These are phyloP conservation scores for Mohoua ochrocephala DNA, from an alignment of 2,113 vertebrate genomes.

Conservation along the genomic window DNA sequence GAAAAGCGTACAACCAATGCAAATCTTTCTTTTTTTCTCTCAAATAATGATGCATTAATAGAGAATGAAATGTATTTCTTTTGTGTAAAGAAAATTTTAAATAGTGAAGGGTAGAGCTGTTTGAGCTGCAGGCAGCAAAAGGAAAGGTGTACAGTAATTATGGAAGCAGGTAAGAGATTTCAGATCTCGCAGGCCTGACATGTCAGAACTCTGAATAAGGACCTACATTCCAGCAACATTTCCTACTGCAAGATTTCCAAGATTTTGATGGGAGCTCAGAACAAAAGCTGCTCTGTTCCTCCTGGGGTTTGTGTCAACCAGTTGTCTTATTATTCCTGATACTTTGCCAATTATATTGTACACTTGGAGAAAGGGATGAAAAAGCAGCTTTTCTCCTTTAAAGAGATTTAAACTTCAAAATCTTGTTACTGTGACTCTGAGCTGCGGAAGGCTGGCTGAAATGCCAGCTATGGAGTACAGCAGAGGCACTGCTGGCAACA, in stretches of 20 bases:
- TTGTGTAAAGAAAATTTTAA: background rate
- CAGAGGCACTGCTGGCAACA: background rate
- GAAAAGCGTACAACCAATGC: background rate
- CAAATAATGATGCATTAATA: background rate
- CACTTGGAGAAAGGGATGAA: slow-evolving; percentile 52
- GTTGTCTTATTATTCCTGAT: slow-evolving; percentile 73
- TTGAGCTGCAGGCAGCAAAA: slow-evolving; percentile 31
- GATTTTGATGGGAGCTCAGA: slow-evolving; percentile 59
- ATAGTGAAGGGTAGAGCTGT: background rate
- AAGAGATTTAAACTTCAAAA: slow-evolving; percentile 37
- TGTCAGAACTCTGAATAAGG: slow-evolving; percentile 33
- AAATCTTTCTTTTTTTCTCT: background rate
- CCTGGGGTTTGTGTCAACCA: slow-evolving; percentile 58
- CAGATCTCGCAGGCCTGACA: slow-evolving; percentile 32
- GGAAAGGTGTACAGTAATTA: background rate
- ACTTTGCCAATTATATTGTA: slow-evolving; percentile 73
- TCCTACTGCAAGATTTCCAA: slow-evolving; percentile 50
- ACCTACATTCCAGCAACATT: slow-evolving; percentile 44
- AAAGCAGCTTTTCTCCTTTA: slow-evolving; percentile 63
- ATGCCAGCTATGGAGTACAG: background rate
- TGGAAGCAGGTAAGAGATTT: slow-evolving; percentile 31
- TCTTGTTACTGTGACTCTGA: slow-evolving; percentile 15
- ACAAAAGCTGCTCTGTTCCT: slow-evolving; percentile 73
- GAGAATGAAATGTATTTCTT: background rate
- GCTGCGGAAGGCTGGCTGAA: background rate